Evolutionary conservation across 1,140 invertebrate species (phyloP).

Genomic region (Babylonia areolata): DNA sequence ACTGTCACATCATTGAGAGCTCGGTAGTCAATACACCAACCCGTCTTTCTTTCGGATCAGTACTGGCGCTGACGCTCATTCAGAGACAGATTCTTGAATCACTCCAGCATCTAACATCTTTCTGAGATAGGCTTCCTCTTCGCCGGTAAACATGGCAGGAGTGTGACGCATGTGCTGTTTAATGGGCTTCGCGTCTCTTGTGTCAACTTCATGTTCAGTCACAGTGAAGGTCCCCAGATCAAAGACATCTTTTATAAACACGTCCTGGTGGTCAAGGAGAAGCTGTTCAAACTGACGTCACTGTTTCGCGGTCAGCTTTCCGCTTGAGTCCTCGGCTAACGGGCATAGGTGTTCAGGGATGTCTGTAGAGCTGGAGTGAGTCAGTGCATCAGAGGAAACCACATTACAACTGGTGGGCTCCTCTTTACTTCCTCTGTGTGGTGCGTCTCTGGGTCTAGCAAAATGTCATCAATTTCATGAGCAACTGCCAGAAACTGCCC

Average conservation of each 20-base stretch:
- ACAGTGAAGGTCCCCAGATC: slow-evolving; percentile 46
- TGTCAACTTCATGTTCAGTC: slow-evolving; percentile 47
- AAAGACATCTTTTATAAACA: slow-evolving; percentile 48
- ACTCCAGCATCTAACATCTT: slow-evolving; percentile 49
- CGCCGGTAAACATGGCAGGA: slow-evolving; percentile 36
- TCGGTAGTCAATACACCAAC: slow-evolving; percentile 77
- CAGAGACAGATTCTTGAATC: slow-evolving; percentile 38
- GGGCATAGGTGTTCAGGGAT: neutral
- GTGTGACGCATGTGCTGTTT: slow-evolving; percentile 36
- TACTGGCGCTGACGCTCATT: slow-evolving; percentile 53
- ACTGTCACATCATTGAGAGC: slow-evolving; percentile 74
- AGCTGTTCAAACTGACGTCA: neutral
- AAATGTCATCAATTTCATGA: too few species aligned
- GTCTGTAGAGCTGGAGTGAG: neutral
- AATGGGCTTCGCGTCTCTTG: slow-evolving; percentile 34
- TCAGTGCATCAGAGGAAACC: too few species aligned
- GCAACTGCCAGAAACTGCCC: neutral
- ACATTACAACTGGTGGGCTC: too few species aligned
- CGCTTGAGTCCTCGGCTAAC: neutral
- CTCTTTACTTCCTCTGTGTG: too few species aligned
- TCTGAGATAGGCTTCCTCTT: slow-evolving; percentile 42
- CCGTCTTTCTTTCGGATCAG: slow-evolving; percentile 79
- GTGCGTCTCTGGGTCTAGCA: too few species aligned
- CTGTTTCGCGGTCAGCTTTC: neutral
- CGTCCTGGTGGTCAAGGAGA: slow-evolving; percentile 42